Base-by-base conservation (phyloP, 92 coral and sea anemone genomes). In the Porites rus region DNA sequence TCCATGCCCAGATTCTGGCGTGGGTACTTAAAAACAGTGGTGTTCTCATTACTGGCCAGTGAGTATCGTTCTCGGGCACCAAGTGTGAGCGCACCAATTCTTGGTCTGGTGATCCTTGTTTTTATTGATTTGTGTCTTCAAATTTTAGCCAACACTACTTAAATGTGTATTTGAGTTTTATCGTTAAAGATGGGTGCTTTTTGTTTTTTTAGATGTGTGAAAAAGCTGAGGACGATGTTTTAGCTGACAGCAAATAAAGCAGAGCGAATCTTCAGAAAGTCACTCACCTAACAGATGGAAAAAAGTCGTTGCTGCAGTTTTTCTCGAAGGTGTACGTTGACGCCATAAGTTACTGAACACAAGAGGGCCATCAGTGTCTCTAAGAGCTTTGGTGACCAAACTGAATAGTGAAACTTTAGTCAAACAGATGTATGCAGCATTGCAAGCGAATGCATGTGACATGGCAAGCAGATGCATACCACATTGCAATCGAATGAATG, bases 251-350 rank as follows among this genome's bases (percentile, higher is more conserved):
- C 11, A 56, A 10, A 56, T 0, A 56, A 56, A 56, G 0, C 3
- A 14, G 4, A 1, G 4, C 61, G 8, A 56, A 14, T 56, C 16
- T 56, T 56, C 61, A 8, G 11, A 8, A 11, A 1, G 61, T 56
- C 51, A 53, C 92, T 38, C 19, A 88, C 94, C 92, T 13, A 92
- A 77, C 21, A 92, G 69, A 28, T 88, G 89, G 62, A 74, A 92
- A 70, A 92, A 92, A 60, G 66, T 62, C 25, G 59, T 85, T 0
- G 94, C 94, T 54, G 90, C 94, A 50, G 31, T 46, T 75, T 92
- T 92, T 17, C 87, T 76, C 3, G 22, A 60, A n/a, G 94, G 88
- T 9, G 78, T 46, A 28, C 12, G 83, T 25, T 90, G 90, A 59
- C 84, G 71, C 52, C 87, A 50, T 28, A 74, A 69, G 71, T 76